Percentiles rank a stretch among this genome's conserved stretches.
These are phyloP conservation scores for Cryptocephalus moraei DNA, from an alignment of 2,888 invertebrate species.

Conservation along the genomic window DNA sequence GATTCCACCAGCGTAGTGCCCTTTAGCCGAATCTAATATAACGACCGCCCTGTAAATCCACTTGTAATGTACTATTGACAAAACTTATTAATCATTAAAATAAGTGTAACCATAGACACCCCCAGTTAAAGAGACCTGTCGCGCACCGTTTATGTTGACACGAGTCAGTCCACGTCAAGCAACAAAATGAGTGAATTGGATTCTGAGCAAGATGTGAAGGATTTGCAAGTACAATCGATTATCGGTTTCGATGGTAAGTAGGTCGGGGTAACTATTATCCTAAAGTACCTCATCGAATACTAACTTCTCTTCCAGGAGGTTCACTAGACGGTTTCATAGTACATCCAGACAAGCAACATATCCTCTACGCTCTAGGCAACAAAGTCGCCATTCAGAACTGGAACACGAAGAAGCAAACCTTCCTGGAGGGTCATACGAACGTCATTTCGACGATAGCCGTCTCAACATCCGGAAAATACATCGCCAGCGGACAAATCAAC, in stretches of 20 bases:
- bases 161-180: too few relatives aligned
- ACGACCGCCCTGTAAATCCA: not conserved
- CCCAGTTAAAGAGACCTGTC: not conserved
- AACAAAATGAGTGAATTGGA: too few relatives aligned
- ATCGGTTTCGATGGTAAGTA: constrained; percentile 75
- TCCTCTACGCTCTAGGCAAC: constrained; percentile 69
- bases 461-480: constrained; percentile 62
- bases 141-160: too few relatives aligned
- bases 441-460: constrained; percentile 66
- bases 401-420: constrained; percentile 59
- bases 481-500: constrained; percentile 86
- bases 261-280: constrained; percentile 34
- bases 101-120: not conserved
- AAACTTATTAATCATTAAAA: not conserved
- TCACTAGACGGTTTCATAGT: constrained; percentile 50
- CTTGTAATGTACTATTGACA: not conserved
- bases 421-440: constrained; percentile 72
- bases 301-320: constrained; percentile 28
- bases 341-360: constrained; percentile 61
- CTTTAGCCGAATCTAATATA: too few relatives aligned
- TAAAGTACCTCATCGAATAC: constrained; percentile 9
- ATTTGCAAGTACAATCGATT: constrained; percentile 57
- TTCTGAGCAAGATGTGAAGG: constrained; percentile 41
- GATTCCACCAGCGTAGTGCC: too few relatives aligned
- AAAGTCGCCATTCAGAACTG: constrained; percentile 65